These are phyloP conservation scores for Hyperoodon ampullatus DNA, from an alignment of 2,113 vertebrate species.

Conservation along the genomic window DNA sequence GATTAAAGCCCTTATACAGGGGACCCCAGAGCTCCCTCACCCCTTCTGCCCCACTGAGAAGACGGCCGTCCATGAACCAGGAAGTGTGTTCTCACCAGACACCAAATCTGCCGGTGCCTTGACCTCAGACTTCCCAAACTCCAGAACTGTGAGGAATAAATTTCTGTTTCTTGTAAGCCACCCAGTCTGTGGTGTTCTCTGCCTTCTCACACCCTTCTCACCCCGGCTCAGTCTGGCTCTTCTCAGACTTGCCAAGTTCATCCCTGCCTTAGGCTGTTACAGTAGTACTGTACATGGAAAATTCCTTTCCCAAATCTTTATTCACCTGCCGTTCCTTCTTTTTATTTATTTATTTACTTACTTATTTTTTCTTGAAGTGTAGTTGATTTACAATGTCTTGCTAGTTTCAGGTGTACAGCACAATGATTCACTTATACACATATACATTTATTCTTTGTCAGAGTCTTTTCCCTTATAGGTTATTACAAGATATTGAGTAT, in stretches of 20 bases:
- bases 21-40: too few relatives aligned
- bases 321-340: background rate
- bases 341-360: too few relatives aligned
- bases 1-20: too few relatives aligned
- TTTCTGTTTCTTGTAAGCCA: background rate
- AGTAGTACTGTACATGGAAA: background rate
- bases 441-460: background rate
- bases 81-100: background rate
- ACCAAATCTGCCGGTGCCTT: too few relatives aligned
- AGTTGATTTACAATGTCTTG: background rate
- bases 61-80: background rate
- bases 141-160: background rate
- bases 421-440: background rate
- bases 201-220: accelerated
- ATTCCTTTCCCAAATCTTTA: background rate
- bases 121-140: background rate
- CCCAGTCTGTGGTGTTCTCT: accelerated
- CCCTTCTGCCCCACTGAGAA: background rate
- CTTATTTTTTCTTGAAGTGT: background rate
- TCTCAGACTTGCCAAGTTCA: background rate
- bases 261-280: background rate
- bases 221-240: background rate
- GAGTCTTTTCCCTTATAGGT: background rate
- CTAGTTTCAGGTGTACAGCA: background rate
- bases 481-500: background rate